Evolutionary conservation across 2,113 vertebrate genomes (phyloP).

Genomic region (Aptenodytes forsteri): DNA sequence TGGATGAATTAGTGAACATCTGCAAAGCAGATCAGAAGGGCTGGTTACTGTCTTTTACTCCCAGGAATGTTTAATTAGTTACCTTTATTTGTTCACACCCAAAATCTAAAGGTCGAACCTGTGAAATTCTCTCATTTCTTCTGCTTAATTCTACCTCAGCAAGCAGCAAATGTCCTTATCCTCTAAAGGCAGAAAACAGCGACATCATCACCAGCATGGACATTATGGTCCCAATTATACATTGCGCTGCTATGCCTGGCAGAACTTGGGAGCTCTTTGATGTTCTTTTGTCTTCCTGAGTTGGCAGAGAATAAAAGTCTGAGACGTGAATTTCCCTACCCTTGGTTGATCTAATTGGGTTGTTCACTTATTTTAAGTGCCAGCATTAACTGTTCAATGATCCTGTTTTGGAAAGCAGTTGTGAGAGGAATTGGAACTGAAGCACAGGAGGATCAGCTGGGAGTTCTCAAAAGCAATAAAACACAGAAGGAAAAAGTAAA

Average conservation of each 20-base stretch:
- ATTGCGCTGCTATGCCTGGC: not conserved
- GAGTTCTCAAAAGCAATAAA: slow-evolving; percentile 53
- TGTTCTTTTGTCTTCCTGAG: slow-evolving; percentile 47
- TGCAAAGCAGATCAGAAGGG: not conserved
- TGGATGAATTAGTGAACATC: not conserved
- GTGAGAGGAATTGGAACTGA: slow-evolving; percentile 14
- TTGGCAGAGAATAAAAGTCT: slow-evolving; percentile 39
- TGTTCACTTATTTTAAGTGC: slow-evolving; percentile 33
- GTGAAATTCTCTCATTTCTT: not conserved
- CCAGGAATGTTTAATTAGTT: not conserved
- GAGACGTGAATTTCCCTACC: not conserved
- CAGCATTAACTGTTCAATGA: slow-evolving; percentile 53
- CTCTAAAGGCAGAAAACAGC: not conserved
- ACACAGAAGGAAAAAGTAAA: slow-evolving; percentile 43
- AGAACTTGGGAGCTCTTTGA: not conserved
- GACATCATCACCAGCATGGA: not conserved
- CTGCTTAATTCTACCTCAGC: not conserved
- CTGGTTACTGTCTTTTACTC: not conserved
- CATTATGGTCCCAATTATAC: slow-evolving; percentile 8
- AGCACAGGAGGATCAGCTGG: slow-evolving; percentile 48
- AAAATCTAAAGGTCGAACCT: not conserved
- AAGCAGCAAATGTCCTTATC: not conserved
- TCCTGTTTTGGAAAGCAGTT: slow-evolving; percentile 26
- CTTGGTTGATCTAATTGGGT: slow-evolving; percentile 38
- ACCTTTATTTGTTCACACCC: not conserved